Conservation (phyloP, 1,140 invertebrate genomes). For the Drosophila repletoides region DNA sequence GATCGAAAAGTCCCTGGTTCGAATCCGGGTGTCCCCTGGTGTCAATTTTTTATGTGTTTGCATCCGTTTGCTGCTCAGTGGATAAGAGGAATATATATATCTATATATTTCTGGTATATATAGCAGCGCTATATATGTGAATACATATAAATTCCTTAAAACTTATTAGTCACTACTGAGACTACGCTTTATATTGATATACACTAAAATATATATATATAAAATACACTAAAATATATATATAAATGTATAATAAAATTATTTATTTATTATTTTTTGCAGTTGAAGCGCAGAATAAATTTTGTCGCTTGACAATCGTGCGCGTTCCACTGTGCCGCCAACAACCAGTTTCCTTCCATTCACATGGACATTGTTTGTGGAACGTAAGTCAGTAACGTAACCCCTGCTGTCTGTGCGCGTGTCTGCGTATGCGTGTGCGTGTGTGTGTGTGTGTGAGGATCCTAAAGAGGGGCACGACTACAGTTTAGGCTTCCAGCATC, state of each 20-base stretch:
- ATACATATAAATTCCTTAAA: too few species aligned
- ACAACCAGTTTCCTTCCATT: slow-evolving; percentile 78
- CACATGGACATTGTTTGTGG: slow-evolving; percentile 77
- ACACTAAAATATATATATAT: too few species aligned
- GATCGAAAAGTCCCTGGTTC: too few species aligned
- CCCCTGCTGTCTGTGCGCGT: background rate
- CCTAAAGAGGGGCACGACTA: slow-evolving; percentile 3
- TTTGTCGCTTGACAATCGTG: background rate
- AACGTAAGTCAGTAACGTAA: slow-evolving; percentile 48
- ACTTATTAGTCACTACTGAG: too few species aligned
- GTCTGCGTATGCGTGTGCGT: background rate
- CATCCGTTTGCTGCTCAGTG: too few species aligned
- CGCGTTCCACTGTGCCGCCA: slow-evolving; percentile 13
- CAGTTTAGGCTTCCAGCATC: slow-evolving; percentile 36
- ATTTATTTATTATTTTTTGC: background rate
- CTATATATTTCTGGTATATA: too few species aligned
- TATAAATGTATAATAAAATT: background rate
- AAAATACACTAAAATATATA: too few species aligned
- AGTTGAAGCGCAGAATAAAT: background rate
- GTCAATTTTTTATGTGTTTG: too few species aligned
- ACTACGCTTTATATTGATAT: too few species aligned
- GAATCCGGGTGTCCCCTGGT: too few species aligned
- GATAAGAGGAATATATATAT: too few species aligned
- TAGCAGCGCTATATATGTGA: too few species aligned
- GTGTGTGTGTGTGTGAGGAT: slow-evolving; percentile 18